Base-by-base conservation (phyloP, 2,888 invertebrate genomes). In the Pachydiplax longipennis region DNA sequence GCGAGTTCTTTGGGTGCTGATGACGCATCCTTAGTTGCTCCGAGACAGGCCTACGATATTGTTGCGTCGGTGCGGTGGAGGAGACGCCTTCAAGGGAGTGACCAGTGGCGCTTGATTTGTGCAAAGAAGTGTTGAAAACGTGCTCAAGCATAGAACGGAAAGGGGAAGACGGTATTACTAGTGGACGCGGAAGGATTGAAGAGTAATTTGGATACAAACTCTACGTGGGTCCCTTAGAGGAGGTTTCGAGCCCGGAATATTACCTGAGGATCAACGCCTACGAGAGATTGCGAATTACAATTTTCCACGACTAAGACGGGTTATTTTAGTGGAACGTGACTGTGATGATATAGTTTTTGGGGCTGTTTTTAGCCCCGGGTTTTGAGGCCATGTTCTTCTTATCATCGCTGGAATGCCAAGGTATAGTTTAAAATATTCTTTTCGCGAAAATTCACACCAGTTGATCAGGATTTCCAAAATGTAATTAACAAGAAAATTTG, bases 71-170 rank as follows among this genome's bases (percentile, higher is more conserved):
- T 25, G 90, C 48, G 18, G 25, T 5, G 6, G 18, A 25, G 58
- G 15, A 31, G 48, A 40, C 92, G 92, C 92, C 92, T 92, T 92
- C 92, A 92, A 92, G 92, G 92, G 92, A 92, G 58, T 81, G 92
- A 92, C 91, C 92, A 92, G 25, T 31, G 73, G 13, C 65, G 25
- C 8, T 65, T 65, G 10, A 18, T 12, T 25, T 73, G 73, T 31
- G 73, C 31, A 31, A 13, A 31, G 25, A 25, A 25, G 73, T 25
- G 73, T 31, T 73, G 10, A 31, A 25, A 73, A 25, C n/a, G 73
- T 73, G 31, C 25, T 31, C 73, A 31, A 10, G 73, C n/a, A 31
- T 73, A 31, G 31, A 31, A 73, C 73, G 25, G 73, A 15, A 73
- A 73, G 31, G 44, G 6, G 44, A 44, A 44, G 10, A 10, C 44